Conservation (phyloP, 2,113 vertebrate genomes). For the Myotis lucifugus region DNA sequence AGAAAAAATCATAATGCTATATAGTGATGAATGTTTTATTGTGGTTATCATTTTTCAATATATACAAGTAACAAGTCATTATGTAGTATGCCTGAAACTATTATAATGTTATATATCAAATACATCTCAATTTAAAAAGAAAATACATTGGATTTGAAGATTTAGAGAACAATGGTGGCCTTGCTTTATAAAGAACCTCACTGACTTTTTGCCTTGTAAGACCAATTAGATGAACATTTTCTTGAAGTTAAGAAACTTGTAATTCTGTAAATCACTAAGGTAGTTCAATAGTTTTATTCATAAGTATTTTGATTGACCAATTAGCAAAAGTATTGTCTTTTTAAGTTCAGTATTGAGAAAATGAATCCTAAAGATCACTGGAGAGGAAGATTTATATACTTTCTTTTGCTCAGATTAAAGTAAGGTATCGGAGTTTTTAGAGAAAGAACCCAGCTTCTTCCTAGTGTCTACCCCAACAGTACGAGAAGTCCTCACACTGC, state of each 20-base stretch:
- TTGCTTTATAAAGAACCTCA: not conserved
- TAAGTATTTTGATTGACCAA: not conserved
- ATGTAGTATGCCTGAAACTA: not conserved
- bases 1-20: not conserved
- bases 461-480: not conserved
- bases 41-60: not conserved
- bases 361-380: not conserved
- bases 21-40: not conserved
- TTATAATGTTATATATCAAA: not conserved
- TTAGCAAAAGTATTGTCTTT: not conserved
- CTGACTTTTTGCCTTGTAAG: not conserved
- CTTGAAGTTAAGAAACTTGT: not conserved
- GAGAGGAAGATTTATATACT: not conserved
- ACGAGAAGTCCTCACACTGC: not conserved
- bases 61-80: not conserved
- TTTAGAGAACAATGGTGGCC: not conserved
- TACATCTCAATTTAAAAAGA: not conserved
- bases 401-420: constrained; percentile 5
- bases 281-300: not conserved
- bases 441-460: not conserved
- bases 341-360: constrained; percentile 37
- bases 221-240: not conserved
- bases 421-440: not conserved
- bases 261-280: not conserved
- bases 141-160: not conserved